These are phyloP conservation scores for Leptopilina boulardi DNA, from an alignment of 1,140 invertebrate genomes.

Conservation along the genomic window DNA sequence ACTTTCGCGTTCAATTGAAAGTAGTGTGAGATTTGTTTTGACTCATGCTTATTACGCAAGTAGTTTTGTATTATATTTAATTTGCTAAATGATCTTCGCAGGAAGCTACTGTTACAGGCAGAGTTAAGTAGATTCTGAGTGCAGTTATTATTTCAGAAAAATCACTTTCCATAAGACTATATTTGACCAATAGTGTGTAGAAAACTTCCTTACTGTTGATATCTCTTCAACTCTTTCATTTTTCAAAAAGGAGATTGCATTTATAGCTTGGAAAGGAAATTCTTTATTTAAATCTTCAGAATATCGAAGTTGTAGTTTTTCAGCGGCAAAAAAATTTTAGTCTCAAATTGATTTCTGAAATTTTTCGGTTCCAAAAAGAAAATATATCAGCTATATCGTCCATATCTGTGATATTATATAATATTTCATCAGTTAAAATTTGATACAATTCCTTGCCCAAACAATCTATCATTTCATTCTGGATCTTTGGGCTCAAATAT, in stretches of 20 bases:
- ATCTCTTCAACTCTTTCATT: background rate
- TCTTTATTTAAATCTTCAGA: background rate
- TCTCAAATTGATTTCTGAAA: background rate
- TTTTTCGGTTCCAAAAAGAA: background rate
- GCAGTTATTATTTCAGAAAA: no score
- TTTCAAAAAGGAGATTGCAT: background rate
- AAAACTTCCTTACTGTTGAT: background rate
- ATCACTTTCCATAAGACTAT: background rate
- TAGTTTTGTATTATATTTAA: no score
- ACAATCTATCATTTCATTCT: no score
- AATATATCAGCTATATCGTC: background rate
- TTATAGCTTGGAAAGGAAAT: background rate
- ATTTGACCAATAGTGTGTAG: background rate
- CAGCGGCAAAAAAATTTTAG: background rate
- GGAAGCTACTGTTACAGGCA: no score
- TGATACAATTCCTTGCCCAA: no score
- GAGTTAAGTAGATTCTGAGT: no score
- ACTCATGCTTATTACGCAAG: no score
- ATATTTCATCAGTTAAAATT: background rate
- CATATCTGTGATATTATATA: background rate
- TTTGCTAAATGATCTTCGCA: no score
- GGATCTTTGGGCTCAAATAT: conserved; percentile 23
- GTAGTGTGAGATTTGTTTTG: no score
- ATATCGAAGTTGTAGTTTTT: background rate
- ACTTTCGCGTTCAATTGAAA: no score